Evolutionary conservation across 2,888 invertebrate genomes (phyloP).

Genomic region (Palloptera scutellata): DNA sequence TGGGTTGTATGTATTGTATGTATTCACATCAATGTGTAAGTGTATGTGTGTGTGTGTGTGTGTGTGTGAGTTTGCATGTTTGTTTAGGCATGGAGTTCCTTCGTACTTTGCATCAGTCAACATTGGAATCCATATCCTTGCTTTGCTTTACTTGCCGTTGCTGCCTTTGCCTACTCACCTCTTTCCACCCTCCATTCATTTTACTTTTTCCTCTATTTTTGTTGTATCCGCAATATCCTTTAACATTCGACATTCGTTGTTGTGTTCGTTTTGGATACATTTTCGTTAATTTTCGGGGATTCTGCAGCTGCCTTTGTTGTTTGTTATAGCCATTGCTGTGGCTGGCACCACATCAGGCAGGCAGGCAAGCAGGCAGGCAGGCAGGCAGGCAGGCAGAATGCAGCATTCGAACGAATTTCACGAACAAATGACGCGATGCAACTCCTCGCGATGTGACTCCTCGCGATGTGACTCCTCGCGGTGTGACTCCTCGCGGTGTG

Average conservation of each 20-base stretch:
- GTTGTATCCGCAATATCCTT: constrained; percentile 25
- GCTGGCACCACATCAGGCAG: neutral
- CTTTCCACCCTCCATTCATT: neutral
- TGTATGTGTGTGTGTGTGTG: constrained; percentile 2
- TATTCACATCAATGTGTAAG: too few species aligned
- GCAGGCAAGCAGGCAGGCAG: neutral
- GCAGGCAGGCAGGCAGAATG: neutral
- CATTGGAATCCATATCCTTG: constrained; percentile 8
- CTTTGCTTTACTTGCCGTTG: too few species aligned
- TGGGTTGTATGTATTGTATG: too few species aligned
- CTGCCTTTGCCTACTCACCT: neutral
- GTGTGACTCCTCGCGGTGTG: too few species aligned
- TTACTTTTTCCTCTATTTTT: constrained; percentile 1
- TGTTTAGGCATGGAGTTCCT: neutral
- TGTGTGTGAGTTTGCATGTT: constrained; percentile 3
- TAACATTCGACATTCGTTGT: constrained; percentile 21
- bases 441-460: too few species aligned
- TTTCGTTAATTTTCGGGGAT: constrained; percentile 35
- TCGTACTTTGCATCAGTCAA: constrained; percentile 25
- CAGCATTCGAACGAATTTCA: neutral
- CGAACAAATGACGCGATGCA: neutral
- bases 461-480: too few species aligned
- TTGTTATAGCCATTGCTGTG: neutral
- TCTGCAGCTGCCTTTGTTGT: constrained; percentile 2
- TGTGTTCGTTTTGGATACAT: constrained; percentile 23